phyloP scores from a whole-genome alignment of 2,113 vertebrate genomes.

The Sorex araneus region DNA sequence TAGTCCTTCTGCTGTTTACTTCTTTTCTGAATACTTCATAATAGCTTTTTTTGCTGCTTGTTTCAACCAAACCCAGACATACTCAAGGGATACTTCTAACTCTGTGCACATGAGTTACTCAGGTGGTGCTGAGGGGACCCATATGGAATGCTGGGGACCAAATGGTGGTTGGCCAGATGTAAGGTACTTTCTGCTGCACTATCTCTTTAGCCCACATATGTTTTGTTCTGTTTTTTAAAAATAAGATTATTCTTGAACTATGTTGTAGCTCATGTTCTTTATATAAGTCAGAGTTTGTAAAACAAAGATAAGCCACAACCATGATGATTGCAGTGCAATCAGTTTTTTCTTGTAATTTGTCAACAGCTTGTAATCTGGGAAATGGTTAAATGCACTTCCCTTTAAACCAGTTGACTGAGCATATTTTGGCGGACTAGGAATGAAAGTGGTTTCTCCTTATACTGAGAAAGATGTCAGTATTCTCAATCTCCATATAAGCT shows the following conservation, averaged over 20 bases:
- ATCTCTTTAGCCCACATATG: no score
- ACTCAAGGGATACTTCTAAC: no score
- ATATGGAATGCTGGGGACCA: no score
- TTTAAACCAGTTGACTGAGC: not conserved
- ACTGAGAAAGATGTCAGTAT: not conserved
- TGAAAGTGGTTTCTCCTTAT: constrained; percentile 28
- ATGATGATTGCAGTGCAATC: not conserved
- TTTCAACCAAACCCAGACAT: no score
- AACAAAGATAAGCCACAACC: not conserved
- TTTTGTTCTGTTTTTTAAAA: no score
- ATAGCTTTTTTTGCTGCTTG: not conserved
- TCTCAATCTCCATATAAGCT: not conserved
- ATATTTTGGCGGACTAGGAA: not conserved
- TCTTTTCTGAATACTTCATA: constrained; percentile 42
- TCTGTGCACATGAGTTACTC: no score
- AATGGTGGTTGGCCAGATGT: no score
- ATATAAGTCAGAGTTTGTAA: no score
- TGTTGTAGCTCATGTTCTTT: not conserved
- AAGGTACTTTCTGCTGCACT: no score
- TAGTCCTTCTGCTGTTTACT: not conserved
- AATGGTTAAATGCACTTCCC: not conserved
- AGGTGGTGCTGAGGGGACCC: no score
- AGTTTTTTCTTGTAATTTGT: not conserved
- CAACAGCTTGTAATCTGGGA: not conserved
- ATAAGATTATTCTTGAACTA: not conserved